A percentile compares a stretch with the other conserved stretches of the same genome.
These are phyloP conservation scores for Gallinago undulata DNA, from an alignment of 2,113 vertebrate genomes.

Conservation along the genomic window DNA sequence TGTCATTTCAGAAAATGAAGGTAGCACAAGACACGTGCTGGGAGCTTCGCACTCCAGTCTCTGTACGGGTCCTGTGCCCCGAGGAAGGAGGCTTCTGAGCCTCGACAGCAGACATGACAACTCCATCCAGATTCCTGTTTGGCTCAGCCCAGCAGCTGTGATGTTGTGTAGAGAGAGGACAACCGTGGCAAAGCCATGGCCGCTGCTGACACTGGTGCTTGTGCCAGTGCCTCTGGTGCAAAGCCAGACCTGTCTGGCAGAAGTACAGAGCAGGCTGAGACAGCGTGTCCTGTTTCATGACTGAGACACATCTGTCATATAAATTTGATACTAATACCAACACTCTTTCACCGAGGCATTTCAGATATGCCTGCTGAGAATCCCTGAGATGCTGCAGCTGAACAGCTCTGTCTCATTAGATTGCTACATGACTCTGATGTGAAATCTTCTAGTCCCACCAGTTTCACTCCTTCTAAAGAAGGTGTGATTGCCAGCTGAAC, in stretches of 20 bases:
- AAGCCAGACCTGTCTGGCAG: conserved; percentile 42
- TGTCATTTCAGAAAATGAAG: neutral
- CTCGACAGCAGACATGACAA: neutral
- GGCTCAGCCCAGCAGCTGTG: neutral
- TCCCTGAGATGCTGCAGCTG: neutral
- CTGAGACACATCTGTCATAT: conserved; percentile 11
- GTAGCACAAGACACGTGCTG: neutral
- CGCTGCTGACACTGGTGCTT: neutral
- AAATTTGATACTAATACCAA: neutral
- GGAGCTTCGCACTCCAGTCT: rapidly evolving
- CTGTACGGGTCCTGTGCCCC: neutral
- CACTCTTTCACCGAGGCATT: neutral
- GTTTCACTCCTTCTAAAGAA: neutral
- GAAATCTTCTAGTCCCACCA: neutral
- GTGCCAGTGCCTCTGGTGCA: neutral
- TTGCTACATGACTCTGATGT: neutral
- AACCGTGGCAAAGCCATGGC: neutral
- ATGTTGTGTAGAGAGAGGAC: neutral
- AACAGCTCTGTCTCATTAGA: conserved; percentile 4
- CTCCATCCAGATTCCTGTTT: neutral
- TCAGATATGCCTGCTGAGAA: neutral
- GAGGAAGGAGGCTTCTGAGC: neutral
- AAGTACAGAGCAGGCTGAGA: neutral
- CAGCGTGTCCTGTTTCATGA: neutral
- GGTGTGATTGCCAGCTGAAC: neutral